Percentiles rank a stretch among this genome's conserved stretches.
These are phyloP conservation scores for Tuberolachnus salignus DNA, from an alignment of 2,888 invertebrate species.

Conservation along the genomic window DNA sequence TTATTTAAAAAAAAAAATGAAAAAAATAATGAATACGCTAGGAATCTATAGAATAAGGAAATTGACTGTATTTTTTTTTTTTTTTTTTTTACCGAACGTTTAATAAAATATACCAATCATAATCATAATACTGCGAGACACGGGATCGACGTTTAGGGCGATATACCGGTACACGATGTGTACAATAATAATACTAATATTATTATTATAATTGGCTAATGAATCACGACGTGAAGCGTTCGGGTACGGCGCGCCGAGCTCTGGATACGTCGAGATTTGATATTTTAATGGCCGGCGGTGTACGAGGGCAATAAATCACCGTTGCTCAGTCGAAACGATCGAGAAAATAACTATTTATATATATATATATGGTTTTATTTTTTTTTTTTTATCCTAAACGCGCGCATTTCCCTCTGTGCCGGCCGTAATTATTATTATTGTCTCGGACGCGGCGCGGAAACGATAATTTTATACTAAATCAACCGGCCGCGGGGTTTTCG, in stretches of 20 bases:
- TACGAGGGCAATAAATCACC: slow-evolving; percentile 43
- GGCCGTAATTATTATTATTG: slow-evolving; percentile 15
- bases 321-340: slow-evolving; percentile 25
- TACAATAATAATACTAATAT: not conserved
- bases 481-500: not conserved
- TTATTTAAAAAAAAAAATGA: too few relatives aligned
- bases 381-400: not conserved
- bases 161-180: slow-evolving; percentile 6
- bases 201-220: slow-evolving; percentile 53
- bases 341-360: slow-evolving; percentile 26
- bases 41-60: too few relatives aligned
- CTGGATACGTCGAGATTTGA: slow-evolving; percentile 54
- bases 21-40: too few relatives aligned
- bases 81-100: not conserved
- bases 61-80: too few relatives aligned
- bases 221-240: slow-evolving; percentile 36
- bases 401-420: slow-evolving; percentile 10
- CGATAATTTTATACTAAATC: slow-evolving; percentile 46
- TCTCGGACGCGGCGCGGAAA: slow-evolving; percentile 19
- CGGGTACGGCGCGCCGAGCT: slow-evolving; percentile 19
- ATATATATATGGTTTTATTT: not conserved
- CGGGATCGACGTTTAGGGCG: slow-evolving; percentile 25
- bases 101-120: slow-evolving; percentile 30
- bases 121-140: slow-evolving; percentile 21
- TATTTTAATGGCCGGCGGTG: slow-evolving; percentile 37